phyloP scores from a whole-genome alignment of 2,113 vertebrate species.

The Plecotus auritus region DNA sequence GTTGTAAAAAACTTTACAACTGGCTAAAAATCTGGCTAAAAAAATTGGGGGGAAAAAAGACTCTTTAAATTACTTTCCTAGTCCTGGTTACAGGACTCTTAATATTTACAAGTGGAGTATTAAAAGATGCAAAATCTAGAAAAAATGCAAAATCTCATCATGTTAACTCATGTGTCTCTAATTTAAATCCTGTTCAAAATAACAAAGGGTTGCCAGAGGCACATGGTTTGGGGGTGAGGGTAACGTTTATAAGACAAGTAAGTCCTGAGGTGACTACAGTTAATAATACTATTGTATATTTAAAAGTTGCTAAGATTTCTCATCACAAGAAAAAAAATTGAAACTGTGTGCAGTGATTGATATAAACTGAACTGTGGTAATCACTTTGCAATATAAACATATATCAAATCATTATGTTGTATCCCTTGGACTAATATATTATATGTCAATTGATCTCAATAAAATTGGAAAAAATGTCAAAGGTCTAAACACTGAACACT shows the following conservation, averaged over 20 bases:
- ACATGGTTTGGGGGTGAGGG: background rate
- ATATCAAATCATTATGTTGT: background rate
- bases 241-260: background rate
- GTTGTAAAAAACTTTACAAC: background rate
- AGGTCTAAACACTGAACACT: background rate
- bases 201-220: background rate
- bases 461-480: background rate
- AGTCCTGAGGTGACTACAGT: background rate
- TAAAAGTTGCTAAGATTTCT: background rate
- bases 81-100: background rate
- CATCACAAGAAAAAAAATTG: background rate
- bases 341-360: background rate
- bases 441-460: background rate
- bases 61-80: background rate
- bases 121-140: conserved; percentile 7
- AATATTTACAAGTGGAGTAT: background rate
- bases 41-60: background rate
- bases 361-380: background rate
- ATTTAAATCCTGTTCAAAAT: background rate
- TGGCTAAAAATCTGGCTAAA: background rate
- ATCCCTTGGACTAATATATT: background rate
- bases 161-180: background rate
- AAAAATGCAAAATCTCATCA: background rate
- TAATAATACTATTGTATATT: background rate
- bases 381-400: background rate